A percentile compares a stretch with the other conserved stretches of the same genome.
Conservation (phyloP, 2,797 vertebrate genomes). For the Arrhamphus sclerolepis region DNA sequence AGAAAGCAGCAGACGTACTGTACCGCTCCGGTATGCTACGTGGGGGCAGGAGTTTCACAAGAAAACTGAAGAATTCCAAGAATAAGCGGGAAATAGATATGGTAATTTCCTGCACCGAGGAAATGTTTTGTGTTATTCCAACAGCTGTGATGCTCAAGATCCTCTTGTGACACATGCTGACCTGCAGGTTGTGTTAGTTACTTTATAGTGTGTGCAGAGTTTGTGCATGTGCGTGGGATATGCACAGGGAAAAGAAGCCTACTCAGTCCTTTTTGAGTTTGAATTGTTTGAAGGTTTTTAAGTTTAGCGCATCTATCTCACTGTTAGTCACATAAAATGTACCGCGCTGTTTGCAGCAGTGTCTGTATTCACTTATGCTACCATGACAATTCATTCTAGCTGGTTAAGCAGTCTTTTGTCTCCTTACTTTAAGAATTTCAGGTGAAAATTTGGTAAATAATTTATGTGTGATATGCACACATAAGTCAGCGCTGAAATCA, state of each 20-base stretch:
- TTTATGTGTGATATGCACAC: background rate
- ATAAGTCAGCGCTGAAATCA: background rate
- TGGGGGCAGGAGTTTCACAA: background rate
- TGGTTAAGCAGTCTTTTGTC: slow-evolving; percentile 15
- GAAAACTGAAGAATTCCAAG: background rate
- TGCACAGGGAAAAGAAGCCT: slow-evolving; percentile 17
- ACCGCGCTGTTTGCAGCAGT: slow-evolving; percentile 17
- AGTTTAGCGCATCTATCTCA: slow-evolving; percentile 19
- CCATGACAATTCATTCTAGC: slow-evolving; percentile 20
- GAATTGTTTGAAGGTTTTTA: slow-evolving; percentile 27
- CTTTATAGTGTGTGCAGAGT: background rate
- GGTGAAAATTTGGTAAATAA: no score
- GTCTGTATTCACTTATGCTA: slow-evolving; percentile 40
- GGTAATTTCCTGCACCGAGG: background rate
- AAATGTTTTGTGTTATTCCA: background rate
- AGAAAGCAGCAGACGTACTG: slow-evolving; percentile 2
- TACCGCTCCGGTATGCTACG: background rate
- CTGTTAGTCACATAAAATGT: slow-evolving; percentile 11
- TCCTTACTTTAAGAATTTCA: background rate
- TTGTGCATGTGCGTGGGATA: slow-evolving; percentile 16
- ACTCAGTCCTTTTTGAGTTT: slow-evolving; percentile 8
- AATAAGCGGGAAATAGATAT: background rate
- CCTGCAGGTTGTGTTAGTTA: background rate
- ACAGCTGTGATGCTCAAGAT: background rate
- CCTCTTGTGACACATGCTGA: background rate